Evolutionary conservation across 35 echinoderm and acorn worm species (phyloP).

Genomic region (Apostichopus parvimensis): DNA sequence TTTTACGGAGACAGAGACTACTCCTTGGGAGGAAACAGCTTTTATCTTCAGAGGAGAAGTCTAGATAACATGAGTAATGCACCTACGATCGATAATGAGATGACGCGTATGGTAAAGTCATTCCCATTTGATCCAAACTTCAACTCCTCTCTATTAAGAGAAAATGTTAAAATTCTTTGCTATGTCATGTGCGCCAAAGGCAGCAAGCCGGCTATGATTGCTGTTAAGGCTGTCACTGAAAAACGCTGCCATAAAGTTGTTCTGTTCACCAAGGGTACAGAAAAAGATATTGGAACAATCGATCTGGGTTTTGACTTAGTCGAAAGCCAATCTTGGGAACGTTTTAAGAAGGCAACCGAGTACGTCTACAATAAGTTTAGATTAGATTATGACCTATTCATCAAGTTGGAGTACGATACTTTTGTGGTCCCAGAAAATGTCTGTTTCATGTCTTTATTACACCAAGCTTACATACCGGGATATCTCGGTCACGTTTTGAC

Average conservation of each 20-base stretch:
- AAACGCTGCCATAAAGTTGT: constrained; percentile 79
- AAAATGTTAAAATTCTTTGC: constrained; percentile 73
- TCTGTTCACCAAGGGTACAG: constrained; percentile 52
- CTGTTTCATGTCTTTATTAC: constrained; percentile 65
- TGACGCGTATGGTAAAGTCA: constrained; percentile 39
- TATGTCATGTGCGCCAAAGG: constrained; percentile 44
- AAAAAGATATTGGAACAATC: constrained; percentile 1
- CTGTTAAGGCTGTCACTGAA: constrained; percentile 49
- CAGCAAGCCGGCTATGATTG: constrained; percentile 27
- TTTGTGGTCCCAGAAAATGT: constrained; percentile 81
- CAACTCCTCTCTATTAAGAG: constrained; percentile 44
- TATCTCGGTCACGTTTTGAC: constrained; percentile 77
- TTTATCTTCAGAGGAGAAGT: constrained; percentile 43
- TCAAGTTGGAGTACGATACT: constrained; percentile 71
- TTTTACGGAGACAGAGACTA: constrained; percentile 35
- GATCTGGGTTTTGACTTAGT: constrained; percentile 53
- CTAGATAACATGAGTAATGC: not conserved
- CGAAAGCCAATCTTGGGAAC: constrained; percentile 40
- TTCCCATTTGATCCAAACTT: constrained; percentile 71
- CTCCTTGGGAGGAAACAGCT: constrained; percentile 62
- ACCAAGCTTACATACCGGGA: constrained; percentile 65
- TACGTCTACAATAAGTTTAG: constrained; percentile 55
- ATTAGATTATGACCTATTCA: constrained; percentile 77
- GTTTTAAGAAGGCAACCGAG: constrained; percentile 49
- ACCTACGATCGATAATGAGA: not conserved